These are phyloP conservation scores for Holcopasites calliopsidis DNA, from an alignment of 1,140 invertebrate genomes.

Conservation along the genomic window DNA sequence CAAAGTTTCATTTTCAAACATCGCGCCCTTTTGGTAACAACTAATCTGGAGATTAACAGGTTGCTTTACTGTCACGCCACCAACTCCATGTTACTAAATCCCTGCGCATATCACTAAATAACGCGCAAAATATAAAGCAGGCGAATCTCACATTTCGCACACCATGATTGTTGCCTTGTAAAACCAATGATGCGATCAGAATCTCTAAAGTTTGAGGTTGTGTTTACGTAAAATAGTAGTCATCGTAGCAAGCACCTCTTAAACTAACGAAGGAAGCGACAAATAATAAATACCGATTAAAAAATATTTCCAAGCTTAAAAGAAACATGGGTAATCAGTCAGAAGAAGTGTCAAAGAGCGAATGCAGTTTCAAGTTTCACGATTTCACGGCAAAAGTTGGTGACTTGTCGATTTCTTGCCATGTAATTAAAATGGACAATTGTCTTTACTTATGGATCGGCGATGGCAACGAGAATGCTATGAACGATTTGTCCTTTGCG, in stretches of 20 bases:
- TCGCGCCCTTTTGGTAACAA: too few species aligned
- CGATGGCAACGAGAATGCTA: constrained; percentile 55
- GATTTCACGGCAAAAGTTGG: constrained; percentile 66
- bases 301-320: background rate
- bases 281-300: background rate
- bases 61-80: too few species aligned
- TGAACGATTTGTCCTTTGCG: constrained; percentile 74
- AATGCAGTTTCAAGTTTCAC: constrained; percentile 71
- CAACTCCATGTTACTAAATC: too few species aligned
- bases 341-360: background rate
- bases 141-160: background rate
- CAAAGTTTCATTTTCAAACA: too few species aligned
- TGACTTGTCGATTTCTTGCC: constrained; percentile 69
- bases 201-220: constrained; percentile 4
- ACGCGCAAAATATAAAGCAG: background rate
- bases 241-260: background rate
- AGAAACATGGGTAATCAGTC: constrained; percentile 1
- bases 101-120: background rate
- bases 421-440: constrained; percentile 74
- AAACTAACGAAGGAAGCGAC: too few species aligned
- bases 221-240: background rate
- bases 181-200: background rate
- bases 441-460: constrained; percentile 76
- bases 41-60: too few species aligned
- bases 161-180: background rate